Evolutionary conservation across 2,797 vertebrate genomes (phyloP), one percentile per base, ranked within the genome.

Genomic region (Manis pentadactyla): DNA sequence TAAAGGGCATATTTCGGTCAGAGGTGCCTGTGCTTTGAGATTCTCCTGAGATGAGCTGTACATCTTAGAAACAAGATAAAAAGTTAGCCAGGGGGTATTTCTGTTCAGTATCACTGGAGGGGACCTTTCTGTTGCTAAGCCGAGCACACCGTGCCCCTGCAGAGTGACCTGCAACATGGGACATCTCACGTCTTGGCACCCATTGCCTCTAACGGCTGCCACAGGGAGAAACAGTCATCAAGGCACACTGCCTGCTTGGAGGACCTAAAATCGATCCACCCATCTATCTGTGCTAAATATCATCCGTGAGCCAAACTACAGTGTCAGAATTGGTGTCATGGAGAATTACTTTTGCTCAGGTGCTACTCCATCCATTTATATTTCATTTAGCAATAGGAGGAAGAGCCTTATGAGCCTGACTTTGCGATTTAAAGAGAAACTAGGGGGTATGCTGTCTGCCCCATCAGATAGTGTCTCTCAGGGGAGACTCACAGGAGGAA

Each of bases 351-450:
- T 84, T 77, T 66, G 79, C 34, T 88, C 75, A 82, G 49, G 71
- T 68, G 87, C n/a, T 89, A 87, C 49, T 75, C 73, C 39, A 59
- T 91, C 86, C 57, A 63, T 93, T 87, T 91, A 87, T 55, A 91
- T 27, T 83, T 19, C 25, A 79, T 63, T 83, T 82, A 89, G 23
- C 29, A 81, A 79, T 23, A 12, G 69, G 89, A 94, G 79, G 69
- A 53, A 87, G 8, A n/a, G 29, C 14, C 29, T 25, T 46, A 4
- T 42, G 39, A 89, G 42, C 11, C 34, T 77, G 75, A 46, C 90
- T 89, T 74, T 87, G 17, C 71, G 75, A 77, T 55, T 85, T 29
- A 84, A 37, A 63, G 14, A 87, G 57, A 93, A 55, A 90, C 29
- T 53, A 79, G n/a, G 6, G 25, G 42, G 34, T 34, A 71, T 1